Evolutionary conservation across 1,140 invertebrate genomes (phyloP).

Genomic region (Drosophila pseudoobscura): DNA sequence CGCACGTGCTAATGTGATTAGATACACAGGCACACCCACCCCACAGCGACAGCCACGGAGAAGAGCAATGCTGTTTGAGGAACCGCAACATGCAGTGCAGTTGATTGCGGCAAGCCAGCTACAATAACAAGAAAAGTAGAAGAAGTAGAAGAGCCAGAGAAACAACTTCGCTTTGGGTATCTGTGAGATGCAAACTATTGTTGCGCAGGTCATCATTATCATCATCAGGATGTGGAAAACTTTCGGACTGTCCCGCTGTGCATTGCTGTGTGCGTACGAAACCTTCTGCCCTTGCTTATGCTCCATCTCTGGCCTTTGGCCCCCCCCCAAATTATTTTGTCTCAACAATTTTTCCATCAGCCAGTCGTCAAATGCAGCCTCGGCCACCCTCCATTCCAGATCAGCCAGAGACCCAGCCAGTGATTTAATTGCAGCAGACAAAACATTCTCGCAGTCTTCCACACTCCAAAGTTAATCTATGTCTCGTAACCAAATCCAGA

Average conservation of each 20-base stretch:
- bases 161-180: constrained; percentile 53
- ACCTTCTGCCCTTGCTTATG: neutral
- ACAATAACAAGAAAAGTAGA: constrained; percentile 36
- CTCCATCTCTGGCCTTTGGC: constrained; percentile 32
- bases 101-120: constrained; percentile 74
- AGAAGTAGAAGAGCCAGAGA: neutral
- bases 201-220: constrained; percentile 70
- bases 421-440: constrained; percentile 75
- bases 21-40: constrained; percentile 47
- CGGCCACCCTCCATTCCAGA: constrained; percentile 27
- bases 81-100: constrained; percentile 79
- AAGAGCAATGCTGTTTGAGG: constrained; percentile 43
- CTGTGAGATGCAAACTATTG: constrained; percentile 76
- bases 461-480: too few species aligned
- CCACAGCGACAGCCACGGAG: constrained; percentile 1
- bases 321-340: constrained; percentile 45
- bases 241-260: constrained; percentile 52
- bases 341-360: constrained; percentile 75
- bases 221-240: constrained; percentile 46
- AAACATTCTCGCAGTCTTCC: constrained; percentile 40
- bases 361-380: constrained; percentile 68
- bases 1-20: constrained; percentile 81
- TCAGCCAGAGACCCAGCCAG: constrained; percentile 18
- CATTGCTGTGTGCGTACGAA: neutral
- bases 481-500: neutral